Conservation (phyloP, 2,113 vertebrate species). For the Dinomys branickii region DNA sequence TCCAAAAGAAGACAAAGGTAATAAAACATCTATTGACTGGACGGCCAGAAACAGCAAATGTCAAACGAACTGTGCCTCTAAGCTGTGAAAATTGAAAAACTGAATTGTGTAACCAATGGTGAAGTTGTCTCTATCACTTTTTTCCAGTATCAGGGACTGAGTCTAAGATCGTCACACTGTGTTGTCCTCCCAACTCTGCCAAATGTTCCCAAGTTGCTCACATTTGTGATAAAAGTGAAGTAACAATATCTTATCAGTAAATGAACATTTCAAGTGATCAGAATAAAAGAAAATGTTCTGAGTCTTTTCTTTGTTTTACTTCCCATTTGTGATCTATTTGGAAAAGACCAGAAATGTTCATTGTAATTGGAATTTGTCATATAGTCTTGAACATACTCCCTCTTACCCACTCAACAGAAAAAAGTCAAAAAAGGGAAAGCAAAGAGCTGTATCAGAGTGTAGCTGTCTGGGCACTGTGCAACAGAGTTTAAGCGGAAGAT, state of each 20-base stretch:
- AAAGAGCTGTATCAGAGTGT: constrained; percentile 4
- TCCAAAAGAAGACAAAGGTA: background rate
- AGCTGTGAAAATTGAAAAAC: constrained; percentile 3
- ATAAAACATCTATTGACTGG: constrained; percentile 19
- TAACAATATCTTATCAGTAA: constrained; percentile 43
- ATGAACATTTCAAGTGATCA: constrained; percentile 25
- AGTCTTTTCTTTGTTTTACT: background rate
- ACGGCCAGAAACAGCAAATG: constrained; percentile 21
- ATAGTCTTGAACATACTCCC: background rate
- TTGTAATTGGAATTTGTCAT: constrained; percentile 40
- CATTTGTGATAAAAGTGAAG: constrained; percentile 39
- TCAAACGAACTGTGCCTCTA: background rate
- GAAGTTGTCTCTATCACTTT: constrained; percentile 38
- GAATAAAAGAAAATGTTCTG: constrained; percentile 39
- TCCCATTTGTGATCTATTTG: background rate
- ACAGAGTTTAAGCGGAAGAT: constrained; percentile 37
- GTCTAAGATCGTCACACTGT: background rate
- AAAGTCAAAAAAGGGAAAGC: background rate
- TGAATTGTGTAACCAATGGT: background rate
- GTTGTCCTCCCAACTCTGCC: background rate
- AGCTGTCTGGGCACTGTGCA: constrained; percentile 35
- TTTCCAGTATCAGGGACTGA: background rate
- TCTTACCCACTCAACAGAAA: background rate
- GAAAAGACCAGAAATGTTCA: constrained; percentile 34
- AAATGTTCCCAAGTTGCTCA: constrained; percentile 25